Base-by-base conservation (phyloP, 64 coral and sea anemone genomes). In the Stylophora pistillata region DNA sequence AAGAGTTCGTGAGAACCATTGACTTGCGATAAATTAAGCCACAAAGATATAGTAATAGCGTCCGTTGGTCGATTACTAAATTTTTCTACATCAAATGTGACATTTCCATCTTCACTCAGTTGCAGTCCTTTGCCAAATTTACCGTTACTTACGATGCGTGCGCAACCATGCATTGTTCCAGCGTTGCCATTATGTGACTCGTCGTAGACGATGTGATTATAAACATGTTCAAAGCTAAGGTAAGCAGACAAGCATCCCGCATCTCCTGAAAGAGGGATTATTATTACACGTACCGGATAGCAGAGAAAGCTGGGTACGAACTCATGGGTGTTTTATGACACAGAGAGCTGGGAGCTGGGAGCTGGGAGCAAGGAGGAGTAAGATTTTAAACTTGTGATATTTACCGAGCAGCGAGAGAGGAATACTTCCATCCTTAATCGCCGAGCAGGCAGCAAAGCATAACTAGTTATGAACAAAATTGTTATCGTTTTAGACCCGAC, bases 221-320 rank as follows among this genome's bases (percentile, higher is more conserved):
- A 87, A 41, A 92, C 89, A 55, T 94, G 93, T 16, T 98, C 96
- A 47, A 98, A 98, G 55, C 89, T 98, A 23, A 92, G 89, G 58
- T 98, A 94, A 3, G 92, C 89, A 20, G 96, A 94, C 3, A 98
- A 55, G 56, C 96, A 98, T 9, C 96, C 96, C 21, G 96, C 96
- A 81, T 98, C 96, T 77, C 88, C 96, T 98, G 58, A 13, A 56
- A 64, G 47, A 86, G 30, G 13, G 6, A n/a, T n/a, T n/a, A n/a
- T n/a, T n/a, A n/a, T n/a, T n/a, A n/a, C n/a, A n/a, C n/a, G n/a
- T n/a, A n/a, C n/a, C n/a, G 17, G 30, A 68, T 25, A 10, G 64
- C 64, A 68, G 5, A 28, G 64, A 25, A 68, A 68, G 26, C 21
- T 68, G 58, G 21, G 37, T 47, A 68, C 21, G 12, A 25, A 68